Conservation (phyloP, 1,140 invertebrate genomes). For the Drosophila obscura region DNA sequence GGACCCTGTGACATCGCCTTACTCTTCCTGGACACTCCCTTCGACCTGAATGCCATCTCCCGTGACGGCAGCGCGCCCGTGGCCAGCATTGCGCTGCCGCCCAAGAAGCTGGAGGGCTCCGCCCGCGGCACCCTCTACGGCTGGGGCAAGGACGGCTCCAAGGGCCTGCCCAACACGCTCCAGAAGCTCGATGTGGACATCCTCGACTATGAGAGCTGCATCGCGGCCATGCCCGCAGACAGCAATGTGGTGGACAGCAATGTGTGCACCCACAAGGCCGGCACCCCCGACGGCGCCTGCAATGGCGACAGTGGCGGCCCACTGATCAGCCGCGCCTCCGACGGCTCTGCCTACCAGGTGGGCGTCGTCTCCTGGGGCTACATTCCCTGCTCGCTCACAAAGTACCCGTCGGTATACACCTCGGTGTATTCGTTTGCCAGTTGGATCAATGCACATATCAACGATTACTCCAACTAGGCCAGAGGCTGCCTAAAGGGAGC, state of each 20-base stretch:
- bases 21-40: constrained; percentile 84
- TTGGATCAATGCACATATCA: constrained; percentile 44
- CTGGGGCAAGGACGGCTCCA: constrained; percentile 84
- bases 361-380: constrained; percentile 91
- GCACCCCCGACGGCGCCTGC: constrained; percentile 85
- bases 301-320: constrained; percentile 88
- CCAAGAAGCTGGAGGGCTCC: constrained; percentile 64
- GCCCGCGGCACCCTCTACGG: constrained; percentile 81
- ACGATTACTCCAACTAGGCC: not conserved
- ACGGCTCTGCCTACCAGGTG: constrained; percentile 66
- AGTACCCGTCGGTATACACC: constrained; percentile 89
- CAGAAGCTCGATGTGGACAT: constrained; percentile 82
- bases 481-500: not conserved
- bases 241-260: constrained; percentile 65
- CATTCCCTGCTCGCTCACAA: constrained; percentile 86
- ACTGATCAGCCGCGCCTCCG: constrained; percentile 72
- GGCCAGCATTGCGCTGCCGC: constrained; percentile 84
- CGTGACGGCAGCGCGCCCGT: constrained; percentile 84
- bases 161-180: constrained; percentile 62
- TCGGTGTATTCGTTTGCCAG: constrained; percentile 3
- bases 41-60: constrained; percentile 83
- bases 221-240: constrained; percentile 29
- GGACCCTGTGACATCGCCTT: constrained; percentile 87
- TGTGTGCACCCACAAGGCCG: constrained; percentile 86
- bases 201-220: constrained; percentile 59